These are phyloP conservation scores for Pangasius djambal DNA, from an alignment of 2,797 vertebrate genomes.

Conservation along the genomic window DNA sequence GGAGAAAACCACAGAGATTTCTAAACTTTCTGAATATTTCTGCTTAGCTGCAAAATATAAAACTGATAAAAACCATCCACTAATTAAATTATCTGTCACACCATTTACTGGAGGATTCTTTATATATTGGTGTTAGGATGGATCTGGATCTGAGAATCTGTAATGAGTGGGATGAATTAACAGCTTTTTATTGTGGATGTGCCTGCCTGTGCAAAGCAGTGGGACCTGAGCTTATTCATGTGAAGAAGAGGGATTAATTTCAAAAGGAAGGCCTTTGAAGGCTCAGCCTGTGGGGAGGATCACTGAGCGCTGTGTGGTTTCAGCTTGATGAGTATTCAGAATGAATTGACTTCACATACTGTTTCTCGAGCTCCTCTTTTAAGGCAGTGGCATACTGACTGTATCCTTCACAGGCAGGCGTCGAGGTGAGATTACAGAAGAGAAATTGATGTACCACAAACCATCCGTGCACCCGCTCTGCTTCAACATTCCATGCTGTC, in stretches of 20 bases:
- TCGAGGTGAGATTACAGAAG: conserved; percentile 38
- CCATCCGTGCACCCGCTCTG: neutral
- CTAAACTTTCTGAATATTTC: neutral
- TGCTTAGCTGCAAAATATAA: neutral
- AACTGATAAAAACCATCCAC: neutral
- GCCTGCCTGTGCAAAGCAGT: conserved; percentile 27
- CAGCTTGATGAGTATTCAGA: conserved; percentile 25
- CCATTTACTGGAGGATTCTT: neutral
- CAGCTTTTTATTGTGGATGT: conserved; percentile 32
- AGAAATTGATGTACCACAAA: conserved; percentile 45
- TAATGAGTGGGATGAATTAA: conserved; percentile 24
- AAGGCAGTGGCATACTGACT: conserved; percentile 41
- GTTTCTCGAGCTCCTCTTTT: conserved; percentile 20
- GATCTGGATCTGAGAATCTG: conserved; percentile 21
- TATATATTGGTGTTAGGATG: neutral
- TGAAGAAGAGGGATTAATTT: conserved; percentile 40
- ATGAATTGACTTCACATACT: conserved; percentile 51
- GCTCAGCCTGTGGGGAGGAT: conserved; percentile 32
- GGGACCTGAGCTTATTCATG: conserved; percentile 38
- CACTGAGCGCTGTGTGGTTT: conserved; percentile 9
- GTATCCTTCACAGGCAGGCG: conserved; percentile 36
- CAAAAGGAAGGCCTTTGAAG: conserved; percentile 46
- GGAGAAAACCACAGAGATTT: neutral
- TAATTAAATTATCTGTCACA: conserved; percentile 1
- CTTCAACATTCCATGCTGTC: conserved; percentile 24